A percentile compares a stretch with the other conserved stretches of the same genome.
phyloP scores from a whole-genome alignment of 2,113 vertebrate genomes.

The Sebastes schlegelii region DNA sequence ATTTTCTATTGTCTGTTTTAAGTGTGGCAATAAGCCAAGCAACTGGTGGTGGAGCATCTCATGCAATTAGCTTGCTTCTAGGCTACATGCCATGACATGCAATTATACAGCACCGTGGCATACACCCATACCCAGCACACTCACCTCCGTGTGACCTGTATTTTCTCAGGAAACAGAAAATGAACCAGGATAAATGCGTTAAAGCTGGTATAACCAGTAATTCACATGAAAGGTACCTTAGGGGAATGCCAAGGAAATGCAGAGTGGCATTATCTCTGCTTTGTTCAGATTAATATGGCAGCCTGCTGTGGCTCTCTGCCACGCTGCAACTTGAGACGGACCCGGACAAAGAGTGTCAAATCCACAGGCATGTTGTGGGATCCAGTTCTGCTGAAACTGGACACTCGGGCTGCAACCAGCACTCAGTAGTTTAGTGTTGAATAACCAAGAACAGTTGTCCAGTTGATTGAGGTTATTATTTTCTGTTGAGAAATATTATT shows the following conservation, averaged over 20 bases:
- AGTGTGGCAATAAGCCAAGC: slow-evolving; percentile 6
- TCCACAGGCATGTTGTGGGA: slow-evolving; percentile 52
- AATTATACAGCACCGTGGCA: slow-evolving; percentile 33
- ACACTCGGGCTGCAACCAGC: slow-evolving; percentile 37
- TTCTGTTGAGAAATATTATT: neutral
- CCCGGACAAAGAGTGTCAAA: slow-evolving; percentile 61
- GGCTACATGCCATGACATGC: slow-evolving; percentile 61
- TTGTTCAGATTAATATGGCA: slow-evolving; percentile 37
- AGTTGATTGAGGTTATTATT: slow-evolving; percentile 5
- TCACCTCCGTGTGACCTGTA: slow-evolving; percentile 49
- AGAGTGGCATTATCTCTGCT: slow-evolving; percentile 28
- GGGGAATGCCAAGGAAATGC: slow-evolving; percentile 38
- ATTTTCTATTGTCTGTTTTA: slow-evolving; percentile 39
- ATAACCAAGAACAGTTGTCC: neutral
- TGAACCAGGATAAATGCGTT: slow-evolving; percentile 8
- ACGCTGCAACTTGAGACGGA: slow-evolving; percentile 64
- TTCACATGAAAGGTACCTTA: slow-evolving; percentile 47
- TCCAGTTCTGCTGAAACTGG: slow-evolving; percentile 62
- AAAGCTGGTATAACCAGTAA: slow-evolving; percentile 24
- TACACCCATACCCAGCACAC: slow-evolving; percentile 11
- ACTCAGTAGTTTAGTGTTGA: slow-evolving; percentile 4
- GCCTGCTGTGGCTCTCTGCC: slow-evolving; percentile 7
- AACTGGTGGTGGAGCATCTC: slow-evolving; percentile 30
- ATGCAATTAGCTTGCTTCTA: slow-evolving; percentile 26
- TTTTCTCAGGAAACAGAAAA: slow-evolving; percentile 36